A percentile compares a stretch with the other conserved stretches of the same genome.
Conservation (phyloP, 2,113 vertebrate species). For the Charadrius vociferus region DNA sequence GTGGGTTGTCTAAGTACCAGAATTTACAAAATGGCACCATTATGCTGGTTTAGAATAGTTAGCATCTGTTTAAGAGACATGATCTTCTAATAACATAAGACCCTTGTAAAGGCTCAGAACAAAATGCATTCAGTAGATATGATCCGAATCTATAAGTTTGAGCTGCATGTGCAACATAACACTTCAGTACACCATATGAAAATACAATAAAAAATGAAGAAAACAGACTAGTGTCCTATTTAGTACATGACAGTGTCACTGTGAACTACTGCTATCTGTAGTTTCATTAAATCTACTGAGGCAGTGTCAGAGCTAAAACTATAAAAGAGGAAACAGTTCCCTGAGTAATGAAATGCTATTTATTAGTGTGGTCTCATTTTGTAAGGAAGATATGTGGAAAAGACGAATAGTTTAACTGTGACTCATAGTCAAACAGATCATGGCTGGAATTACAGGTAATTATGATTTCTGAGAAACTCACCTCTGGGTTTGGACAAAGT, state of each 20-base stretch:
- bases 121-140: background rate
- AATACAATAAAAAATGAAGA: background rate
- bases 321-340: background rate
- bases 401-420: background rate
- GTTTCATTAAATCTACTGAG: background rate
- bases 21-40: background rate
- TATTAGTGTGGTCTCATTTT: background rate
- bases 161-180: background rate
- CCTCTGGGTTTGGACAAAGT: background rate
- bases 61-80: background rate
- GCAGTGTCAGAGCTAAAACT: background rate
- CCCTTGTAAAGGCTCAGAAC: background rate
- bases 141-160: background rate
- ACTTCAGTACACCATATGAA: background rate
- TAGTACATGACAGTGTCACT: background rate
- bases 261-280: background rate
- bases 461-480: background rate
- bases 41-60: background rate
- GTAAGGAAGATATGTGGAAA: background rate
- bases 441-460: slow-evolving; percentile 12
- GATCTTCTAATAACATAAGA: background rate
- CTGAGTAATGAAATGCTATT: background rate
- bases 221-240: background rate
- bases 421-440: background rate
- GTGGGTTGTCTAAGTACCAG: background rate